A percentile compares a stretch with the other conserved stretches of the same genome.
Conservation (phyloP, 2,113 vertebrate species). For the Phaethornis superciliosus region DNA sequence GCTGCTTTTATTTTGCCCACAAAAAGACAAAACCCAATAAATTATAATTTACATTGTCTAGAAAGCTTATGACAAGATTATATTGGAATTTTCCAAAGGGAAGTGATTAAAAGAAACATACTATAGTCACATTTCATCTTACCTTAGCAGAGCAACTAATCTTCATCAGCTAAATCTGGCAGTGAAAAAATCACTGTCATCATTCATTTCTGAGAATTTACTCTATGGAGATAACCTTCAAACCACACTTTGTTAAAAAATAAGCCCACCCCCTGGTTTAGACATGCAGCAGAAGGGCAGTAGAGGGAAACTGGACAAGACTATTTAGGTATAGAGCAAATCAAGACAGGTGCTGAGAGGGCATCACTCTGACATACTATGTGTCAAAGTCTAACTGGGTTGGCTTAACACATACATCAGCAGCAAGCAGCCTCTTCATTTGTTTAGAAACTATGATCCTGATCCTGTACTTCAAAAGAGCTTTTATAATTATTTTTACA, state of each 20-base stretch:
- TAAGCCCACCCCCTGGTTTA: not conserved
- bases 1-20: not conserved
- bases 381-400: not conserved
- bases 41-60: not conserved
- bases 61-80: not conserved
- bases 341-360: not conserved
- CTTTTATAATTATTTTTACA: not conserved
- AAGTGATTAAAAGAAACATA: not conserved
- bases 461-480: not conserved
- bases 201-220: constrained; percentile 55
- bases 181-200: not conserved
- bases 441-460: not conserved
- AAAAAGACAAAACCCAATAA: not conserved
- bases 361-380: not conserved
- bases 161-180: not conserved
- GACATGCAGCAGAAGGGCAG: not conserved
- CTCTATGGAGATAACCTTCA: constrained; percentile 50
- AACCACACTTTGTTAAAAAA: not conserved
- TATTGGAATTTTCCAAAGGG: not conserved
- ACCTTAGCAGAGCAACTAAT: constrained; percentile 7
- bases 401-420: not conserved
- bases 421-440: not conserved
- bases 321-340: not conserved
- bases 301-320: not conserved
- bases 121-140: not conserved